phyloP scores from a whole-genome alignment of 2,113 vertebrate genomes.

The Variabilichromis moorii region DNA sequence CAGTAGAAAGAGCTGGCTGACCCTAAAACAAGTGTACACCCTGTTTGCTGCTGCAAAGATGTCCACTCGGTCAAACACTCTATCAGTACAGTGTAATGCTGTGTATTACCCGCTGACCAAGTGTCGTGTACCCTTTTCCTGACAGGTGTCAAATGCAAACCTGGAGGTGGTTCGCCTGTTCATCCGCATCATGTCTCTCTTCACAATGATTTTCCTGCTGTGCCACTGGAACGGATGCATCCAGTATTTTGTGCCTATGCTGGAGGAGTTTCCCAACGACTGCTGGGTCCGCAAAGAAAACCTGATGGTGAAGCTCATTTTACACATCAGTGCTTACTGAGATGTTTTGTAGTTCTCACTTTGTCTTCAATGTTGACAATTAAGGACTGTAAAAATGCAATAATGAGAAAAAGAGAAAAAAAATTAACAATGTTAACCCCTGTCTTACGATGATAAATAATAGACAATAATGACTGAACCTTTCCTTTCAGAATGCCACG shows the following conservation, averaged over 20 bases:
- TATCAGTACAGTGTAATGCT: background rate
- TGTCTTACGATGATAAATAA: background rate
- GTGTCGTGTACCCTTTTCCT: background rate
- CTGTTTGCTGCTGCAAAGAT: background rate
- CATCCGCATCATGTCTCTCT: conserved; percentile 63
- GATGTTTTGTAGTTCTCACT: background rate
- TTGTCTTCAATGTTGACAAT: background rate
- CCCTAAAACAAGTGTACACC: background rate
- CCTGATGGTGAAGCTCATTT: conserved; percentile 56
- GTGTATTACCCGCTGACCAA: background rate
- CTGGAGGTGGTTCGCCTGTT: conserved; percentile 64
- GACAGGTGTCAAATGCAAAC: conserved; percentile 69
- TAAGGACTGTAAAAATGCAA: background rate
- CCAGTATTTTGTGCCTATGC: conserved; percentile 74
- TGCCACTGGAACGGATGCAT: conserved; percentile 77
- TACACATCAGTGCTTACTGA: background rate
- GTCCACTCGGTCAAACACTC: background rate
- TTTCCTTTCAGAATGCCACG: conserved; percentile 59
- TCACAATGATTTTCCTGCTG: conserved; percentile 72
- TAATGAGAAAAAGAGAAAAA: background rate
- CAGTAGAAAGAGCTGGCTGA: background rate
- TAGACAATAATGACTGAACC: background rate
- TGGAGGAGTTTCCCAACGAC: conserved; percentile 69
- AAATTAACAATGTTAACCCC: too few relatives aligned
- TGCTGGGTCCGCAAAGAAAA: conserved; percentile 72